These are phyloP conservation scores for Myripristis murdjan DNA, from an alignment of 2,797 vertebrate genomes.

Conservation along the genomic window DNA sequence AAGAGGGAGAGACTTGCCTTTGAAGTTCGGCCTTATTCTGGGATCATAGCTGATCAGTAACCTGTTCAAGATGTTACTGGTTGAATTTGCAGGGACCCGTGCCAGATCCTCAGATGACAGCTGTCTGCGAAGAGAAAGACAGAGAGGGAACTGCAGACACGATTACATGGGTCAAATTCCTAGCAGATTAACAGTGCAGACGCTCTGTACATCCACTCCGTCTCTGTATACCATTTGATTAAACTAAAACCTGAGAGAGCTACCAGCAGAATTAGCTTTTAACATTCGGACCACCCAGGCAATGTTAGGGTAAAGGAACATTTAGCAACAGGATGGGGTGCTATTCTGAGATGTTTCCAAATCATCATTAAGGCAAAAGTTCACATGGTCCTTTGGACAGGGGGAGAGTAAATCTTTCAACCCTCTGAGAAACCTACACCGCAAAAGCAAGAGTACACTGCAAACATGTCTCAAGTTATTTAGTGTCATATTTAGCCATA, in stretches of 20 bases:
- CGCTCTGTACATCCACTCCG: conserved; percentile 30
- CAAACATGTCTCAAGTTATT: too few species aligned
- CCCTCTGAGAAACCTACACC: neutral
- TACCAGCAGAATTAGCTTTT: conserved; percentile 55
- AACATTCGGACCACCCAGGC: conserved; percentile 60
- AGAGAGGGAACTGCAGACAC: conserved; percentile 47
- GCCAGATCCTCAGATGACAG: conserved; percentile 96
- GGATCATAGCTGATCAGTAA: conserved; percentile 96
- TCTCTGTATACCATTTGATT: conserved; percentile 62
- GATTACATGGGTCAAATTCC: conserved; percentile 69
- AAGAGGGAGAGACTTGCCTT: conserved; percentile 87
- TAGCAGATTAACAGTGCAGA: conserved; percentile 62
- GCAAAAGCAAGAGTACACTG: too few species aligned
- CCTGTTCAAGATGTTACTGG: conserved; percentile 98
- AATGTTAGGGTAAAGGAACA: conserved; percentile 40
- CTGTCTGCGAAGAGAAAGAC: conserved; percentile 84
- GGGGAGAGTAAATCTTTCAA: neutral
- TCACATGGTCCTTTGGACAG: neutral
- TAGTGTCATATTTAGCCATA: too few species aligned
- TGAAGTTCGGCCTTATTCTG: conserved; percentile 98
- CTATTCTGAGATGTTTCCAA: conserved; percentile 33
- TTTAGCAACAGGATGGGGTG: conserved; percentile 38
- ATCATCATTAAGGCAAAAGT: conserved; percentile 13
- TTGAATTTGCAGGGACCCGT: conserved; percentile 94
- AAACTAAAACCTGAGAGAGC: conserved; percentile 54